Evolutionary conservation across 2,888 invertebrate genomes (phyloP).

Genomic region (Odontomyia ornata): DNA sequence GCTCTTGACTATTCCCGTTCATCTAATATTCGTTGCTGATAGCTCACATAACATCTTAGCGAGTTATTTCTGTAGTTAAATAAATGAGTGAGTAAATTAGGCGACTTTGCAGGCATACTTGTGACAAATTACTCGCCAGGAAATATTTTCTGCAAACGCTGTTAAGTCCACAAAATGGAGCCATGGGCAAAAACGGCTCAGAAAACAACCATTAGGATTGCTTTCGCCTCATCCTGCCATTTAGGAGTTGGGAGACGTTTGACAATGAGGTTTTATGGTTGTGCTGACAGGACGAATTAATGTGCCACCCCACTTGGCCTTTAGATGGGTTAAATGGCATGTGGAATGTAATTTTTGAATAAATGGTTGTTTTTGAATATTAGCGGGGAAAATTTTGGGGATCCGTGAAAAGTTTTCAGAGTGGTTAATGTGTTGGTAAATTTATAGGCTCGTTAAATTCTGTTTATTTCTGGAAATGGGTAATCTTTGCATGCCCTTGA

Average conservation of each 20-base stretch:
- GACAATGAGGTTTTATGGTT: constrained; percentile 30
- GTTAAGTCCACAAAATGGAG: constrained; percentile 8
- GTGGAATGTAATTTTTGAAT: constrained; percentile 1
- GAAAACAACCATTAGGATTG: constrained; percentile 8
- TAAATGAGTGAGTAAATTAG: constrained; percentile 33
- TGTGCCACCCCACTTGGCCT: constrained; percentile 10
- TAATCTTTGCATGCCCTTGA: background rate
- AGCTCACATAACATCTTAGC: constrained; percentile 6
- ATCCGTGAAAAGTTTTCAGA: background rate
- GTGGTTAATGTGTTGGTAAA: background rate
- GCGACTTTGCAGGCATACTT: constrained; percentile 11
- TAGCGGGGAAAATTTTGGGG: background rate
- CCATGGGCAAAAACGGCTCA: background rate
- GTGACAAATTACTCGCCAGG: constrained; percentile 26
- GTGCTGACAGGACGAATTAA: constrained; percentile 22
- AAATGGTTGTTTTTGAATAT: constrained; percentile 2
- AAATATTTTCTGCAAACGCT: constrained; percentile 5
- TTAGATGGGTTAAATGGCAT: background rate
- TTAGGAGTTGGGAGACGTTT: background rate
- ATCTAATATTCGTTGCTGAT: background rate
- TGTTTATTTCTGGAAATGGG: background rate
- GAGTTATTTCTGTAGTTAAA: background rate
- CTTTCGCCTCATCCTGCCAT: background rate
- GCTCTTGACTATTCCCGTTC: no score
- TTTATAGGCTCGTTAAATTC: background rate